Percentiles rank a stretch among this genome's conserved stretches.
These are phyloP conservation scores for Criorhina ranunculi DNA, from an alignment of 2,888 invertebrate species.

Conservation along the genomic window DNA sequence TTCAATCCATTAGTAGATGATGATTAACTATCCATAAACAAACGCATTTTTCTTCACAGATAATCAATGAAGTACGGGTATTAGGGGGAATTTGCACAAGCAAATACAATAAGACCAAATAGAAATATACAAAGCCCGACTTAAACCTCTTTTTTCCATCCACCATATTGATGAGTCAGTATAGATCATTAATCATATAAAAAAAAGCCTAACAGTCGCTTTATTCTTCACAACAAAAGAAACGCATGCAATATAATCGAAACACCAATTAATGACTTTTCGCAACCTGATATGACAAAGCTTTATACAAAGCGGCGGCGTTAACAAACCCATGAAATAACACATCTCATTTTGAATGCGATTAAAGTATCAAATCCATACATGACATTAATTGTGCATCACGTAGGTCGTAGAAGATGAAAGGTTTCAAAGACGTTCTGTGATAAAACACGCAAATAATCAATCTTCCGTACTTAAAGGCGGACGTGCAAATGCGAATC, in stretches of 20 bases:
- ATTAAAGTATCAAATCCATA: conserved; percentile 49
- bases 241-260: conserved; percentile 52
- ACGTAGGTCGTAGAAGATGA: conserved; percentile 8
- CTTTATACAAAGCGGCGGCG: conserved; percentile 41
- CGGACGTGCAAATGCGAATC: neutral
- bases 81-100: neutral
- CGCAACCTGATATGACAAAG: conserved; percentile 54
- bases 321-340: conserved; percentile 35
- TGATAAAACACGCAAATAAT: conserved; percentile 22
- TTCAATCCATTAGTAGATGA: conserved; percentile 6
- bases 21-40: conserved; percentile 27
- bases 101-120: neutral
- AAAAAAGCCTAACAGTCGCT: conserved; percentile 19
- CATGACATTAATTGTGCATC: conserved; percentile 39
- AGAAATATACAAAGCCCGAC: conserved; percentile 3
- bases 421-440: neutral
- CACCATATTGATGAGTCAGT: conserved; percentile 56
- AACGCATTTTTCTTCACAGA: neutral
- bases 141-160: conserved; percentile 17
- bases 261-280: conserved; percentile 70
- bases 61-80: conserved; percentile 14
- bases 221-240: conserved; percentile 48
- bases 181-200: conserved; percentile 63
- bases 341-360: conserved; percentile 50
- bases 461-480: neutral